Evolutionary conservation across 1,140 invertebrate species (phyloP), one percentile per base, ranked within the genome.

Genomic region (Batillaria attramentaria): DNA sequence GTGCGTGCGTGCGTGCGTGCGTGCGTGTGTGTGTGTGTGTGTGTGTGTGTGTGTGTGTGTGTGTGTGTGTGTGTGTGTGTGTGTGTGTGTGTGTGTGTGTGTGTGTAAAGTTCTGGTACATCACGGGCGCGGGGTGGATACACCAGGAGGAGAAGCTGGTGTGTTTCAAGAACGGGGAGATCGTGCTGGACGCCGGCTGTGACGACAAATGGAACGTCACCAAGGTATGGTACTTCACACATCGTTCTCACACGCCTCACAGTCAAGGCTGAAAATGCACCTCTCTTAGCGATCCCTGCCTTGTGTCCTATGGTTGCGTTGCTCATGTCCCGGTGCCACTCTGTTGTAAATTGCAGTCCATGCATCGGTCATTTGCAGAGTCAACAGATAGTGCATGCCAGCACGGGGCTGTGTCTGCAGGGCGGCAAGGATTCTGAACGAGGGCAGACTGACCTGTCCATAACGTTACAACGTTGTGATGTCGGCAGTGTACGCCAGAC

Each of bases 41-140:
- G 57, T 62, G 28, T 28, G 57, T 62, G 57, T 62, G 57, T 62
- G 57, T 62, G 10, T 62, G 57, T 62, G 57, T 62, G 57, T 62
- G 57, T 62, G n/a, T 28, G 6, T 62, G 16, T 66, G 10, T 28
- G 6, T 62, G 57, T 60, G 54, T 60, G 54, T 60, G 54, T 60
- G 54, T 60, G 54, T 60, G 54, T 60, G 54, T 60, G 54, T 60
- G 54, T 60, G 54, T 60, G 54, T 60, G 54, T 60, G 54, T 60
- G 54, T 60, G 54, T 60, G 54, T 60, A 28, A n/a, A 28, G 68
- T 46, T 8, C 39, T 46, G 28, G 28, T 39, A 39, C 18, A 33
- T 3, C 37, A 69, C 39, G 2, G 8, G 16, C 42, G 66, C 39
- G 68, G 33, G 41, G 50, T 31, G 68, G 68, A 46, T 6, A 4